Evolutionary conservation across 2,113 vertebrate genomes (phyloP).

Genomic region (Otis tarda): DNA sequence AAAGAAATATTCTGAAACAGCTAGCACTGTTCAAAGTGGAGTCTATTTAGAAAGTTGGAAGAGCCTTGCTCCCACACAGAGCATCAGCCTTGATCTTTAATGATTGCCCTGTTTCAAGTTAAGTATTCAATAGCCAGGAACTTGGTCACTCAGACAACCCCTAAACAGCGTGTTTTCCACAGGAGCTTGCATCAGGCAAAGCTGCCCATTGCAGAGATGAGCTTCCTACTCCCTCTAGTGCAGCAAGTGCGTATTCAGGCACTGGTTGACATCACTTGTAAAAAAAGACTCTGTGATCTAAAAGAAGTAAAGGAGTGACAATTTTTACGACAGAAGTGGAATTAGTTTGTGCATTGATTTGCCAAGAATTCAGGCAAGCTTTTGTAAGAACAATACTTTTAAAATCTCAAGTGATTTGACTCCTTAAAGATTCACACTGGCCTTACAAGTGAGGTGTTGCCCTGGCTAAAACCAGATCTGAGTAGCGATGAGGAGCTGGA

Average conservation of each 20-base stretch:
- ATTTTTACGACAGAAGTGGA: background rate
- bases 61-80: background rate
- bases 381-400: background rate
- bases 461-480: background rate
- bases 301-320: background rate
- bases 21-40: background rate
- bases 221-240: constrained; percentile 53
- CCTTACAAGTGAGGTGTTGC: background rate
- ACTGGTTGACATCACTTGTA: background rate
- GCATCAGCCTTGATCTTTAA: background rate
- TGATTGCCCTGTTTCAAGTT: background rate
- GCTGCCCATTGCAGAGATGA: background rate
- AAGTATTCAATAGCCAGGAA: background rate
- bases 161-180: background rate
- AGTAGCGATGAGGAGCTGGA: background rate
- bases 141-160: background rate
- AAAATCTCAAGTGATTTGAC: background rate
- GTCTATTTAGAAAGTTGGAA: background rate
- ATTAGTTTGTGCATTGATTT: background rate
- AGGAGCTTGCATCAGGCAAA: background rate
- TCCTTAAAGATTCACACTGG: background rate
- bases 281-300: background rate
- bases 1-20: background rate
- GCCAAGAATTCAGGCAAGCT: background rate
- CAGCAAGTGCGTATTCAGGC: constrained; percentile 18